These are phyloP conservation scores for Chymomyza costata DNA, from an alignment of 1,140 invertebrate genomes.

Conservation along the genomic window DNA sequence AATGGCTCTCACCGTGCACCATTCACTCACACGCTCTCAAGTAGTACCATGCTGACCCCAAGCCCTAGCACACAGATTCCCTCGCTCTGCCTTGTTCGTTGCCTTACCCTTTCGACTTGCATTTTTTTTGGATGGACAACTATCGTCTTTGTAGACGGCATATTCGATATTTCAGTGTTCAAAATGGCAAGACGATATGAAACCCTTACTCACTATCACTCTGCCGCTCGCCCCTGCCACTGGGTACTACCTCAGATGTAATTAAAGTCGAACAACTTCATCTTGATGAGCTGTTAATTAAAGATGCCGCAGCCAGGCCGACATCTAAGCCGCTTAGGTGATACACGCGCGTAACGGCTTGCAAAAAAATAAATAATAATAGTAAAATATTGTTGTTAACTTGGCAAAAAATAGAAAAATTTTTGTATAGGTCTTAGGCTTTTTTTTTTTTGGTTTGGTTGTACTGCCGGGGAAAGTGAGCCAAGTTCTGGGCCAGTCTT, in stretches of 20 bases:
- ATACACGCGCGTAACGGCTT: constrained; percentile 38
- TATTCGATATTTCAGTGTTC: too few relatives aligned
- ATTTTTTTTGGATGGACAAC: constrained; percentile 29
- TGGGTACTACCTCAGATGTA: constrained; percentile 27
- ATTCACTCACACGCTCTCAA: constrained; percentile 1
- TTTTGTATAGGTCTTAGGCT: too few relatives aligned
- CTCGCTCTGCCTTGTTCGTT: constrained; percentile 33
- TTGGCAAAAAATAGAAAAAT: constrained; percentile 33
- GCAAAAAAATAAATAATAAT: constrained; percentile 32
- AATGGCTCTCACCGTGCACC: not conserved
- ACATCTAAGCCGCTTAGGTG: constrained; percentile 52
- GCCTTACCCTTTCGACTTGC: constrained; percentile 56
- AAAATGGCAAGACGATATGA: constrained; percentile 25
- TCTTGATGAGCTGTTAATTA: constrained; percentile 67
- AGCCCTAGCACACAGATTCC: too few relatives aligned
- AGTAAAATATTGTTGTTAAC: too few relatives aligned
- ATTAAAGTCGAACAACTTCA: constrained; percentile 64
- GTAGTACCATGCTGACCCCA: too few relatives aligned
- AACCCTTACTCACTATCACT: constrained; percentile 1
- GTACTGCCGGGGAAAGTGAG: constrained; percentile 66
- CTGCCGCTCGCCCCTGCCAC: constrained; percentile 13
- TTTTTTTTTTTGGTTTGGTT: too few relatives aligned
- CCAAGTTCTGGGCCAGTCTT: constrained; percentile 40
- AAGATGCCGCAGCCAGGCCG: constrained; percentile 28
- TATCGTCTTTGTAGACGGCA: too few relatives aligned